These are phyloP conservation scores for Cheilosia soror DNA, from an alignment of 2,888 invertebrate species.

Conservation along the genomic window DNA sequence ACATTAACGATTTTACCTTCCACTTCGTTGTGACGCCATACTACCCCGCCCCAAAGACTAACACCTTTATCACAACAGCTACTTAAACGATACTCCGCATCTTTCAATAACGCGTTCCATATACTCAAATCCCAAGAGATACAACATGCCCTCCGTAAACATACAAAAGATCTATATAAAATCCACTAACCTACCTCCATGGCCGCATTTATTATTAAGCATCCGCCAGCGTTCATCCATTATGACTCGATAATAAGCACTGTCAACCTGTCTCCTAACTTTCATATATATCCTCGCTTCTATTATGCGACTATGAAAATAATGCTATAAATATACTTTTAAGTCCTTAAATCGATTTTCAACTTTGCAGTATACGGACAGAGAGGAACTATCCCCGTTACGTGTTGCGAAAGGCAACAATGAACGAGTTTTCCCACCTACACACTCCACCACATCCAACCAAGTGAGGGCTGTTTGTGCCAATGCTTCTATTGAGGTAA, in stretches of 20 bases:
- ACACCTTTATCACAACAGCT: no score
- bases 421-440: background rate
- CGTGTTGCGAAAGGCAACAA: constrained; percentile 6
- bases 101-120: no score
- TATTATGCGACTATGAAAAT: constrained; percentile 12
- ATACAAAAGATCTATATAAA: background rate
- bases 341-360: constrained; percentile 54
- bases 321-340: constrained; percentile 23
- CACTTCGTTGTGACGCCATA: no score
- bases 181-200: background rate
- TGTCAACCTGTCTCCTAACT: constrained; percentile 39
- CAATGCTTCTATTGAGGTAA: constrained; percentile 7
- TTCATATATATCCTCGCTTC: constrained; percentile 21
- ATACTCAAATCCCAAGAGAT: no score
- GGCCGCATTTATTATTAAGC: constrained; percentile 3
- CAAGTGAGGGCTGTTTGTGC: constrained; percentile 10
- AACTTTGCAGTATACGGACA: constrained; percentile 12
- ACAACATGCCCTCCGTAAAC: no score
- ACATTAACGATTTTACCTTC: no score
- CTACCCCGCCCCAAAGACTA: no score
- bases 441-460: no score
- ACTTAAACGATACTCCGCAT: no score
- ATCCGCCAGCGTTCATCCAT: constrained; percentile 17
- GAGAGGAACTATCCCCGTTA: background rate
- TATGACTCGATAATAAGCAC: constrained; percentile 32